Evolutionary conservation across 2,113 vertebrate genomes (phyloP), one percentile per base, ranked within the genome.

Genomic region (Cephalopterus ornatus): DNA sequence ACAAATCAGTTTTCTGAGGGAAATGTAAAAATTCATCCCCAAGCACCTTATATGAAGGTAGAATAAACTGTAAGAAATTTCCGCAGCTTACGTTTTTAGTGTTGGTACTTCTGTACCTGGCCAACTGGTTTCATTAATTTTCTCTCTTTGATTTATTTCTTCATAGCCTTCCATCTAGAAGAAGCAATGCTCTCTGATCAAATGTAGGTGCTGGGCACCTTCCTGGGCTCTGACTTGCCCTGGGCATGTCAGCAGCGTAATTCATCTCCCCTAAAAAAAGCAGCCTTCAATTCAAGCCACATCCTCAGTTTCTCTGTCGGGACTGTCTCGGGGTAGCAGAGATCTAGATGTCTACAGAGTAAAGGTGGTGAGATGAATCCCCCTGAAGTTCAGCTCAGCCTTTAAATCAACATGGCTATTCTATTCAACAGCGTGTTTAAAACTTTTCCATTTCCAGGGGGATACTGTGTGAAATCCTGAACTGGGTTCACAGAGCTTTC

Each of bases 191-290:
- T 41, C 32, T 75, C 71, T 26, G 8, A 44, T 70, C 39, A 75
- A 49, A 63, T 22, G 8, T 33, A 53, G 47, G 1, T 65, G 39
- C 6, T 39, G 20, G 35, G 58, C 35, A 70, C 24, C 24, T n/a
- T 79, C 59, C 50, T 49, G 35, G 46, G 46, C 72, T 80, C 62
- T 5, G 4, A 5, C 26, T 52, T 50, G 35, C 26, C 46, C 35
- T 0, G 1, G 14, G 23, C 24, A 53, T 1, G 1, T 20, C 27
- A 68, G 35, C 26, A 53, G 30, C 0, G 0, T 30, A 39, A 35
- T 41, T 55, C 35, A 50, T 50, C 86, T 65, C 50, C 30, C 22
- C 35, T 22, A 3, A 59, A 46, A 58, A 63, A 35, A 0, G 0
- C 20, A 61, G 24, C 28, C 5, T 63, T 61, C 7, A 9, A 20